Evolutionary conservation across 1,140 invertebrate species (phyloP).

Genomic region (Papilio helenus): DNA sequence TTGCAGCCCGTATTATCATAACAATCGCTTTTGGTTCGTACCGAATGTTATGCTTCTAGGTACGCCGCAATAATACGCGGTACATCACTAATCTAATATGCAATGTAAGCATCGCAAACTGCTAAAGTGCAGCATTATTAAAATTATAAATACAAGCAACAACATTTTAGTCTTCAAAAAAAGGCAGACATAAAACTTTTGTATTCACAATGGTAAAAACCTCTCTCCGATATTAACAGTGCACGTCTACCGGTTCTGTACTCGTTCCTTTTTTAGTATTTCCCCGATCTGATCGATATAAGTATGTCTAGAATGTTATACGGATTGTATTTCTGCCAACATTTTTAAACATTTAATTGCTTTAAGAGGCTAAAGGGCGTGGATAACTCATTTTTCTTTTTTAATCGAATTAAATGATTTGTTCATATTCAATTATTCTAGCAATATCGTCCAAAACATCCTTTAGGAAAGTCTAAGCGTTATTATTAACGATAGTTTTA

Average conservation of each 20-base stretch:
- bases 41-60: constrained; percentile 47
- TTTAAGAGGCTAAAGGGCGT: background rate
- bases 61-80: constrained; percentile 40
- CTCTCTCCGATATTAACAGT: background rate
- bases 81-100: constrained; percentile 42
- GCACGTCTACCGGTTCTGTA: background rate
- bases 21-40: constrained; percentile 69
- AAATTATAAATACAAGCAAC: background rate
- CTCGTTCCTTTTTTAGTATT: constrained; percentile 2
- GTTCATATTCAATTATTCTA: background rate
- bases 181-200: background rate
- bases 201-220: background rate
- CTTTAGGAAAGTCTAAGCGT: constrained; percentile 15
- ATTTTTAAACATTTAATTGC: background rate
- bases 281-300: constrained; percentile 1
- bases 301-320: background rate
- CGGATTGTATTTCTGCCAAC: background rate
- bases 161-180: background rate
- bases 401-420: background rate
- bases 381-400: background rate
- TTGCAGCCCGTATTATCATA: constrained; percentile 78
- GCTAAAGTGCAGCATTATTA: too few species aligned
- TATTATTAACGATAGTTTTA: constrained; percentile 36
- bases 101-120: constrained; percentile 41
- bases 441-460: constrained; percentile 7